Conservation (phyloP, 1,140 invertebrate genomes). For the Caenorhabditis brenneri region DNA sequence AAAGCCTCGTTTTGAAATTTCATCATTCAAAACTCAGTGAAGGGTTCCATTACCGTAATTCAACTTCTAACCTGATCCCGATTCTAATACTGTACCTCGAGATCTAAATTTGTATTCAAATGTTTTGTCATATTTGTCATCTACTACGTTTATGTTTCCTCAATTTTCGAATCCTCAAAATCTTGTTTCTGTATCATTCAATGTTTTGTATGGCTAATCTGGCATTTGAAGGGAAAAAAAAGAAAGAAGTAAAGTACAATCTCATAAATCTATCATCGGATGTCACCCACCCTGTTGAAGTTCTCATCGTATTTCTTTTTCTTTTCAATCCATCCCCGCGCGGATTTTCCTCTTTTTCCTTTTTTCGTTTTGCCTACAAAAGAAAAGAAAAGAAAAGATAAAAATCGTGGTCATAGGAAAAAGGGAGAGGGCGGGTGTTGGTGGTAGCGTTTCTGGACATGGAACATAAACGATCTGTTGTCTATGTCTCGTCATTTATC, state of each 20-base stretch:
- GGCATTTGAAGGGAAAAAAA: background rate
- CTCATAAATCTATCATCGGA: background rate
- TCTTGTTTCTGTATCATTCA: no score
- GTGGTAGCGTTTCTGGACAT: conserved; percentile 35
- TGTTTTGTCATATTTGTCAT: no score
- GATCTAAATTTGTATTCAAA: no score
- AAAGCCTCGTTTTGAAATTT: no score
- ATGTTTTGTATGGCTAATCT: no score
- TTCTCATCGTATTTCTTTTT: background rate
- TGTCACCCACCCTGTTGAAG: background rate
- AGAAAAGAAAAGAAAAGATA: conserved; percentile 39
- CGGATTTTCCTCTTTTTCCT: background rate
- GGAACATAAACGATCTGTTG: conserved; percentile 37
- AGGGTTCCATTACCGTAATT: no score
- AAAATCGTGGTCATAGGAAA: background rate
- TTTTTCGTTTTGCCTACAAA: background rate
- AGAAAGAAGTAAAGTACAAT: conserved; percentile 14
- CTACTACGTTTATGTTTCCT: no score
- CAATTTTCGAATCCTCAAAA: no score
- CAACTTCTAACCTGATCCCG: no score
- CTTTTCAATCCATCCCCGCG: background rate
- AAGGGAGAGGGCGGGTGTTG: background rate
- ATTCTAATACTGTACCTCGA: no score
- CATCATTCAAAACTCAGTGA: no score
- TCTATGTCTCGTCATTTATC: background rate